phyloP scores from a whole-genome alignment of 2,888 invertebrate species.

The Epistrophe eligans region DNA sequence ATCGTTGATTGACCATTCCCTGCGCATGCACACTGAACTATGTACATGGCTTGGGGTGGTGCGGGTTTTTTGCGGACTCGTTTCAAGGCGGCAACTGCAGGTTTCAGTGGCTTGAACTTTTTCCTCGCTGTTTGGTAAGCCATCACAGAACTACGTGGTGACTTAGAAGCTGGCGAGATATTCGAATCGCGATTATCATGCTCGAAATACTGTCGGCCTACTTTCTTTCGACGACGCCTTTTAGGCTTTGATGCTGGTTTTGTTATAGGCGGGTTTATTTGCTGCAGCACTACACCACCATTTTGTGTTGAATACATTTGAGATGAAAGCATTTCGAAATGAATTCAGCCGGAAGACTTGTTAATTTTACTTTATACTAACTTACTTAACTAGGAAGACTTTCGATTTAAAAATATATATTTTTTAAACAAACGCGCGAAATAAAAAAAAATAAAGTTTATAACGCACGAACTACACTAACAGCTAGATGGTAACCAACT shows the following conservation, averaged over 20 bases:
- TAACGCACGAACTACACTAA: slow-evolving; percentile 66
- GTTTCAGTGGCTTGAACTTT: slow-evolving; percentile 82
- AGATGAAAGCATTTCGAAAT: slow-evolving; percentile 64
- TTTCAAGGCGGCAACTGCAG: slow-evolving; percentile 76
- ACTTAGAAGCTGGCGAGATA: slow-evolving; percentile 28
- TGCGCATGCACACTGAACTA: slow-evolving; percentile 78
- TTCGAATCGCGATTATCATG: slow-evolving; percentile 81
- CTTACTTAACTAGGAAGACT: slow-evolving; percentile 66
- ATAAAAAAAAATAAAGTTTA: not conserved
- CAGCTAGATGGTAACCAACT: slow-evolving; percentile 67
- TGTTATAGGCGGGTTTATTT: slow-evolving; percentile 73
- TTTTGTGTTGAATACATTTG: slow-evolving; percentile 78
- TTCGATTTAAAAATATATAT: slow-evolving; percentile 51
- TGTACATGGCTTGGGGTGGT: slow-evolving; percentile 59
- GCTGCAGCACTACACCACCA: slow-evolving; percentile 77
- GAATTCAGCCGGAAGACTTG: slow-evolving; percentile 62
- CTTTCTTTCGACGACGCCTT: slow-evolving; percentile 76
- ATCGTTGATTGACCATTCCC: slow-evolving; percentile 76
- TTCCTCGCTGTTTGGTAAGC: slow-evolving; percentile 81
- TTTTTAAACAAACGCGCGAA: slow-evolving; percentile 38
- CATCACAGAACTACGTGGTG: slow-evolving; percentile 43
- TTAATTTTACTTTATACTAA: slow-evolving; percentile 25
- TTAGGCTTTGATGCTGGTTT: slow-evolving; percentile 57
- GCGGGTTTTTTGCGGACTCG: slow-evolving; percentile 64
- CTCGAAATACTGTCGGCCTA: slow-evolving; percentile 80